A percentile compares a stretch with the other conserved stretches of the same genome.
Conservation (phyloP, 2,888 invertebrate species). For the Leptopilina drosophilae region DNA sequence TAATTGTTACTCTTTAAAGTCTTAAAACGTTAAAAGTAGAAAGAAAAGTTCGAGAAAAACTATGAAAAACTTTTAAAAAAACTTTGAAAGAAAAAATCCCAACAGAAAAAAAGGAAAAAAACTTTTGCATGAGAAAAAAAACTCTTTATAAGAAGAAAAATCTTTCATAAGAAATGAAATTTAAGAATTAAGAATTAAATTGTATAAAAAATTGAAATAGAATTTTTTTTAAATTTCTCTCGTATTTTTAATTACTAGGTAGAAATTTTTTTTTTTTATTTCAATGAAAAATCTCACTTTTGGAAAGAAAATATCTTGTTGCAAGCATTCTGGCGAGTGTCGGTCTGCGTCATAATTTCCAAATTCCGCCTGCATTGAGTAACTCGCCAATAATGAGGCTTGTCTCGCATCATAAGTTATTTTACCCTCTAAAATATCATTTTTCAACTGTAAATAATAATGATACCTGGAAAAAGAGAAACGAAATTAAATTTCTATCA, state of each 20-base stretch:
- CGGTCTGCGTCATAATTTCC: slow-evolving; percentile 93
- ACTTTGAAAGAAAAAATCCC: too few species aligned
- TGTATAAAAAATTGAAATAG: too few species aligned
- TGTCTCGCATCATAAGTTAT: slow-evolving; percentile 94
- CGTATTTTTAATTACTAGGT: slow-evolving; percentile 33
- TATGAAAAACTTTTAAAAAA: too few species aligned
- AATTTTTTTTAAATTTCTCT: neutral
- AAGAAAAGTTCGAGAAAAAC: too few species aligned
- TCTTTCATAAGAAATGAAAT: too few species aligned
- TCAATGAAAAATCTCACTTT: slow-evolving; percentile 83
- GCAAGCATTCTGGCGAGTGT: slow-evolving; percentile 94
- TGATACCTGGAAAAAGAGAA: slow-evolving; percentile 83
- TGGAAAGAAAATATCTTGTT: slow-evolving; percentile 94
- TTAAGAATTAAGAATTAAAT: too few species aligned
- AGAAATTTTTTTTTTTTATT: too few species aligned
- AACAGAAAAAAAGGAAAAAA: too few species aligned
- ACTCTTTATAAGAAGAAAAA: too few species aligned
- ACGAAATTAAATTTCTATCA: neutral
- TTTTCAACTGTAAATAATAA: slow-evolving; percentile 96
- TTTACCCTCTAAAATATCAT: slow-evolving; percentile 94
- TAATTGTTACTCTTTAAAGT: too few species aligned
- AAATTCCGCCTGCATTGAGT: slow-evolving; percentile 97
- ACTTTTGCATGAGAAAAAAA: too few species aligned
- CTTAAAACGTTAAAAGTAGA: too few species aligned
- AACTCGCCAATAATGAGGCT: slow-evolving; percentile 93